Base-by-base conservation (phyloP, 2,113 vertebrate genomes). In the Urocolius indicus region DNA sequence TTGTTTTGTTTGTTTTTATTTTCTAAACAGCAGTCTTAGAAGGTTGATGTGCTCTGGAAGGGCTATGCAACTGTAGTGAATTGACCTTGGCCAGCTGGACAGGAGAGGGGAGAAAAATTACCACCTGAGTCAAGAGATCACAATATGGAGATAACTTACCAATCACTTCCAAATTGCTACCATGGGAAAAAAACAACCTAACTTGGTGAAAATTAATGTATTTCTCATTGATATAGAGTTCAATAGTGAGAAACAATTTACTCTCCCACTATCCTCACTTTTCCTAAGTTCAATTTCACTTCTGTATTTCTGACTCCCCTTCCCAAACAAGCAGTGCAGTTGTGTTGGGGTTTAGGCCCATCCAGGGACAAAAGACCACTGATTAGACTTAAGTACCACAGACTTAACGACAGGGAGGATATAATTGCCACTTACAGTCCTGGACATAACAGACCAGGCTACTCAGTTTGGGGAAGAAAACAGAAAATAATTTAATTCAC, bases 311-410 rank as follows among this genome's bases (percentile, higher is more conserved):
- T 21, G n/a, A 51, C 6, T 38, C 23, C 10, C 38, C 9, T 52
- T 17, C 22, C 9, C 21, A 9, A 46, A 1, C 1, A 2, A 30
- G 3, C 0, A 0, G 8, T 1, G 0, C 58, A 27, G 38, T 41
- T 9, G 38, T 41, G 38, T 41, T 41, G 38, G 12, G 38, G 38
- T 41, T 41, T 41, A 41, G 9, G 38, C 38, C 38, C 38, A 41
- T 41, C 38, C 38, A 41, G 38, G 38, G 38, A 41, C 38, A 41
- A 41, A 41, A 41, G 38, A 41, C 38, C 38, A 41, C n/a, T 41
- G 38, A 41, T 41, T 41, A 41, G 38, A 41, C 38, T 41, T 41
- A 41, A 41, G 38, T 41, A 41, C 38, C 38, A 41, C 38, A 41
- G 38, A 41, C 38, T 41, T 41, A 41, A 41, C 12, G 38, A 41